phyloP scores from a whole-genome alignment of 2,113 vertebrate species.

The Grantiella picta region DNA sequence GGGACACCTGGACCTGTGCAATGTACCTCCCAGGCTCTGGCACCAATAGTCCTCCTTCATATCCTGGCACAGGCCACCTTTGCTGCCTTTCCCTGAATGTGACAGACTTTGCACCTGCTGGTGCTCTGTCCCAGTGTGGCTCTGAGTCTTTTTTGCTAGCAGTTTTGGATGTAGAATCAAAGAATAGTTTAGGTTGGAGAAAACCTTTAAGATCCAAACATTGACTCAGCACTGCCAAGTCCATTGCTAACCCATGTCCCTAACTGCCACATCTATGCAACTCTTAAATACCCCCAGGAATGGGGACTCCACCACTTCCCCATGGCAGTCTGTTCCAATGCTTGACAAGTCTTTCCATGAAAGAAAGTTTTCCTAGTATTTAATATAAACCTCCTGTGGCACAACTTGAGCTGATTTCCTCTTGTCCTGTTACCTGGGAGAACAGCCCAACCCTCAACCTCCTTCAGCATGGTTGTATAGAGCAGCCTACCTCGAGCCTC shows the following conservation, averaged over 20 bases:
- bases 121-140: background rate
- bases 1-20: background rate
- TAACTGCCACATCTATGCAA: background rate
- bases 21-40: background rate
- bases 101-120: background rate
- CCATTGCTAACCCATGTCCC: background rate
- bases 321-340: background rate
- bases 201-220: background rate
- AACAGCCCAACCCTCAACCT: background rate
- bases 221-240: background rate
- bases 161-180: background rate
- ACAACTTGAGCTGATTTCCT: background rate
- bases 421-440: background rate
- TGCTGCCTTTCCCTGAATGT: fast-evolving
- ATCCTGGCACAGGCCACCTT: background rate
- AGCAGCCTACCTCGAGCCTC: background rate
- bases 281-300: background rate
- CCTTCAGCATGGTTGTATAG: background rate
- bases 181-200: background rate
- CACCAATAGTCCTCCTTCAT: fast-evolving
- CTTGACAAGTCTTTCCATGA: background rate
- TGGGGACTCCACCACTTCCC: background rate
- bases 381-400: background rate
- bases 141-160: background rate
- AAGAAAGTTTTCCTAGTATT: background rate